phyloP scores from a whole-genome alignment of 1,140 invertebrate genomes.

The Heterodera carotae region DNA sequence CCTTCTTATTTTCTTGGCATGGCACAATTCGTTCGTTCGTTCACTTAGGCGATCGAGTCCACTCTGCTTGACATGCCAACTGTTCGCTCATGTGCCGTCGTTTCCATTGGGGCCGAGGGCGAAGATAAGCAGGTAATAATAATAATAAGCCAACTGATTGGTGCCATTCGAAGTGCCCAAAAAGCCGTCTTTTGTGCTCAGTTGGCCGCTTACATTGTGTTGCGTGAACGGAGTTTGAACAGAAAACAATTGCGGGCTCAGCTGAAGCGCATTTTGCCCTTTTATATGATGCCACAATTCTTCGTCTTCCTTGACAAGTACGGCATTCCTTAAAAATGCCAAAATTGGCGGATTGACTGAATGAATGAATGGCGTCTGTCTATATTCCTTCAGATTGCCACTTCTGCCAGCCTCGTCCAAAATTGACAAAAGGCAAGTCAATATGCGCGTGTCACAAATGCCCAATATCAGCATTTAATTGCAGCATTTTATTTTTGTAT shows the following conservation, averaged over 20 bases:
- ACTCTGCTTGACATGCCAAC: constrained; percentile 67
- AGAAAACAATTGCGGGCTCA: constrained; percentile 66
- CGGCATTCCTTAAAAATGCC: neutral
- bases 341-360: constrained; percentile 30
- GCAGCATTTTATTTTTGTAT: no score
- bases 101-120: constrained; percentile 68
- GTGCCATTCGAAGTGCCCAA: neutral
- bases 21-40: constrained; percentile 30
- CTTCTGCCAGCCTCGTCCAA: constrained; percentile 67
- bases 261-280: constrained; percentile 68
- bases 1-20: neutral
- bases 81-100: constrained; percentile 67
- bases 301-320: constrained; percentile 68
- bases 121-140: constrained; percentile 67
- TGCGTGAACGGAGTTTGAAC: constrained; percentile 58
- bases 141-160: no score
- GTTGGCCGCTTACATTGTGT: constrained; percentile 69
- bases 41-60: constrained; percentile 67
- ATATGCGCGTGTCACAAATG: no score
- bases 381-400: constrained; percentile 65
- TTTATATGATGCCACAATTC: constrained; percentile 71
- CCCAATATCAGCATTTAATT: no score
- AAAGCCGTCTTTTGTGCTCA: neutral
- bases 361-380: constrained; percentile 10
- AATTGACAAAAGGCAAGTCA: constrained; percentile 66